Percentiles rank a stretch among this genome's conserved stretches.
phyloP scores from a whole-genome alignment of 92 coral and sea anemone species.

The Scolanthus callimorphus region DNA sequence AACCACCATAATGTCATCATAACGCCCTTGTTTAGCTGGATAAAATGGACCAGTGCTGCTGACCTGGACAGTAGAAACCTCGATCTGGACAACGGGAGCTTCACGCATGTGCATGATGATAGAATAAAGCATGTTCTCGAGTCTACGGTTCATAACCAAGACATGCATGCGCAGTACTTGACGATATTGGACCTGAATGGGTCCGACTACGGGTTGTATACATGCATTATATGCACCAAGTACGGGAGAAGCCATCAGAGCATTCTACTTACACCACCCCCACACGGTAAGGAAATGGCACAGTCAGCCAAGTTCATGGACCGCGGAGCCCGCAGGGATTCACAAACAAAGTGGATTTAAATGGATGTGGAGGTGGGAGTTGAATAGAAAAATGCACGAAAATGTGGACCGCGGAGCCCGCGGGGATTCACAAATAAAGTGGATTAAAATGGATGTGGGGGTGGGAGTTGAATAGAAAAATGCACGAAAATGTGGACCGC shows the following conservation, averaged over 20 bases:
- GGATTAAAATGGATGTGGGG: too few relatives aligned
- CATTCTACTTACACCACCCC: not conserved
- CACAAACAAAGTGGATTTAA: too few relatives aligned
- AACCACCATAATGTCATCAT: conserved; percentile 1
- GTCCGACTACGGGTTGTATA: conserved; percentile 43
- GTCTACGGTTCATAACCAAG: not conserved
- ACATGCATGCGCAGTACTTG: conserved; percentile 36
- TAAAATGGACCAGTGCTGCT: conserved; percentile 7
- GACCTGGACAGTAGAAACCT: not conserved
- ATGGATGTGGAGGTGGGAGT: too few relatives aligned
- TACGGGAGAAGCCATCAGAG: conserved; percentile 50
- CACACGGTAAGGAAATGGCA: not conserved
- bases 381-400: too few relatives aligned
- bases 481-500: too few relatives aligned
- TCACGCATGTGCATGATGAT: conserved; percentile 3
- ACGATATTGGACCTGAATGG: conserved; percentile 31
- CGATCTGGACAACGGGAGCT: conserved; percentile 17
- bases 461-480: too few relatives aligned
- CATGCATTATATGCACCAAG: conserved; percentile 54
- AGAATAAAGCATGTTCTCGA: not conserved
- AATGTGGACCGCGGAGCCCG: too few relatives aligned
- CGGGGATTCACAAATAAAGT: too few relatives aligned
- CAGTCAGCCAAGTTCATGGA: too few relatives aligned
- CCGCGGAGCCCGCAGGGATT: too few relatives aligned
- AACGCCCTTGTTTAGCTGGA: conserved; percentile 12